Evolutionary conservation across 35 echinoderm and acorn worm genomes (phyloP), one percentile per base, ranked within the genome.

Genomic region (Acanthaster planci): DNA sequence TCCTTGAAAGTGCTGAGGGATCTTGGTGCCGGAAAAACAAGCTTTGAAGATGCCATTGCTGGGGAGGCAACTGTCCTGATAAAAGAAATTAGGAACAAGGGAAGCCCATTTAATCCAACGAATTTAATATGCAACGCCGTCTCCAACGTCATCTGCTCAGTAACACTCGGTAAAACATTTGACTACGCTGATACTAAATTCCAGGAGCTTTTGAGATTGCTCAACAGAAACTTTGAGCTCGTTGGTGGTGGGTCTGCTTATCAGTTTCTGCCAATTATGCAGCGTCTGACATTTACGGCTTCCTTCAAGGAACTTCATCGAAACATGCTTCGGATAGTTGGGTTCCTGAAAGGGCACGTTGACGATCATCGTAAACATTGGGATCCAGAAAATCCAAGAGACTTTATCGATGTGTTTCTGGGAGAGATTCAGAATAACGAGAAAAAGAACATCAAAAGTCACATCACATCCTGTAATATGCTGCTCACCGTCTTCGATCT

Each of bases 71-170:
- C 37, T 8, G 38, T 39, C 6, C 76, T 90, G 7, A 72, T 37
- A 36, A 38, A 58, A 47, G 68, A 17, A 7, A 56, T 85, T 5
- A 50, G 22, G 40, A 30, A 38, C 30, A 36, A n/a, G 5, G 42
- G 72, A 4, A 56, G 39, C 16, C 15, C 53, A 19, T 93, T 93
- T 26, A 55, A 93, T 77, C 92, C 92, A 7, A 19, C 5, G 10
- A 7, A n/a, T 27, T 17, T 84, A 2, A 22, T 93, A 0, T 78
- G 82, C 42, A 89, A 93, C 64, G 92, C 86, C 38, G 87, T 89
- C 0, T 89, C 87, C 21, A 94, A 94, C 36, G 56, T 94, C 32
- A 87, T 94, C 15, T 94, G 92, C 30, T 83, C 87, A 6, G 76
- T 89, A 51, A 85, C 76, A 22, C 86, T 94, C 60, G 87, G 92